phyloP scores from a whole-genome alignment of 1,140 invertebrate genomes.

The Nasonia giraulti region DNA sequence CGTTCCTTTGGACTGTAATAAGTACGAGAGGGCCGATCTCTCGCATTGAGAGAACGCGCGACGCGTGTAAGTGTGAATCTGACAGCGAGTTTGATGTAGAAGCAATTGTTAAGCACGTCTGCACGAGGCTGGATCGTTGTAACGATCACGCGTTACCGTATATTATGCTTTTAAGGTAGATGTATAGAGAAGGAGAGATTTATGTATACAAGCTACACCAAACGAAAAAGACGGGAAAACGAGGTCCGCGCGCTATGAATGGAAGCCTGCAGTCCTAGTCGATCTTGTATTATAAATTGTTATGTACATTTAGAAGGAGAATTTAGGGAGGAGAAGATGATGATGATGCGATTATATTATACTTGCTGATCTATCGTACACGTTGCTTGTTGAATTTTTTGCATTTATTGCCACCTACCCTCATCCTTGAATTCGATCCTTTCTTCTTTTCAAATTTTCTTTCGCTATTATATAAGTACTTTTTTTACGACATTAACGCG shows the following conservation, averaged over 20 bases:
- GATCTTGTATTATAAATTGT: slow-evolving; percentile 52
- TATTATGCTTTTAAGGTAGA: slow-evolving; percentile 23
- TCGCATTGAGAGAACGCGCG: not conserved
- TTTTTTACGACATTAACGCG: no score
- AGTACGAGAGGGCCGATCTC: not conserved
- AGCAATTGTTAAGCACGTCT: slow-evolving; percentile 13
- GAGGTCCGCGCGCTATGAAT: slow-evolving; percentile 17
- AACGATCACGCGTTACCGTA: slow-evolving; percentile 24
- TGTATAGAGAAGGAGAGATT: not conserved
- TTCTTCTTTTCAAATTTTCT: no score
- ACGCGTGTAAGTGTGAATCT: not conserved
- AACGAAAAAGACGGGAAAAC: slow-evolving; percentile 61
- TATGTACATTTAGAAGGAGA: slow-evolving; percentile 17
- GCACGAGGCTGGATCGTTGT: not conserved
- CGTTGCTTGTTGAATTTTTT: not conserved
- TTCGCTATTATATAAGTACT: no score
- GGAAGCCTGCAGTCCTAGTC: slow-evolving; percentile 61
- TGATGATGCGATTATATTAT: slow-evolving; percentile 10
- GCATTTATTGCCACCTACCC: not conserved
- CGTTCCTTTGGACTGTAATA: not conserved
- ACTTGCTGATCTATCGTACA: slow-evolving; percentile 21
- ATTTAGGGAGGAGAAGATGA: not conserved
- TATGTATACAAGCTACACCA: slow-evolving; percentile 53
- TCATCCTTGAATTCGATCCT: no score
- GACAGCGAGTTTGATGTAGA: not conserved